phyloP scores from a whole-genome alignment of 2,113 vertebrate genomes.

The Semicossyphus pulcher region DNA sequence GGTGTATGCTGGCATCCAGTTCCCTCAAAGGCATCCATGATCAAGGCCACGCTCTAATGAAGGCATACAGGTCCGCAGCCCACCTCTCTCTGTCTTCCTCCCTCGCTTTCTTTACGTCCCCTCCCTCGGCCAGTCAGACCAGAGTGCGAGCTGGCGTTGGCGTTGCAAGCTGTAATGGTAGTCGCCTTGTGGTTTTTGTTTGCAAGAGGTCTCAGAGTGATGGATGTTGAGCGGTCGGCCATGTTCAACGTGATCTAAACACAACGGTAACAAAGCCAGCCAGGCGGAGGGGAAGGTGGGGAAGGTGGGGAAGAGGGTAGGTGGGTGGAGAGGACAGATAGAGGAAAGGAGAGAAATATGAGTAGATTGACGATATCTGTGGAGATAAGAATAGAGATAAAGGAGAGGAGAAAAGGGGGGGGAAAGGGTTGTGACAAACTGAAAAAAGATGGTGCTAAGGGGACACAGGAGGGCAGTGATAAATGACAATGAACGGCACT shows the following conservation, averaged over 20 bases:
- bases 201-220: constrained; percentile 63
- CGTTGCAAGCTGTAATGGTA: constrained; percentile 3
- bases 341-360: constrained; percentile 11
- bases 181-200: constrained; percentile 19
- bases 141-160: constrained; percentile 11
- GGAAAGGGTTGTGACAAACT: not conserved
- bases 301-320: constrained; percentile 12
- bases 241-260: constrained; percentile 22
- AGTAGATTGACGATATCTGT: not conserved
- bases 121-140: constrained; percentile 10
- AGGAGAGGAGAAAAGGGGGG: not conserved
- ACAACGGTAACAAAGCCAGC: constrained; percentile 2
- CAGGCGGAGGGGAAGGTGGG: constrained; percentile 16
- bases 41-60: constrained; percentile 67
- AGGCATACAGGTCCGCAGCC: constrained; percentile 54
- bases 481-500: not conserved
- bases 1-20: constrained; percentile 39
- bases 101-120: constrained; percentile 22
- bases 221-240: constrained; percentile 69
- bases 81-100: constrained; percentile 46
- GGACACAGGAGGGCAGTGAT: constrained; percentile 15
- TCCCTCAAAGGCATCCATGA: constrained; percentile 57
- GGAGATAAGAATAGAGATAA: constrained; percentile 11
- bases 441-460: not conserved
- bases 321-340: not conserved